phyloP scores from a whole-genome alignment of 2,113 vertebrate species.

The Tenebrosternarchus preto region DNA sequence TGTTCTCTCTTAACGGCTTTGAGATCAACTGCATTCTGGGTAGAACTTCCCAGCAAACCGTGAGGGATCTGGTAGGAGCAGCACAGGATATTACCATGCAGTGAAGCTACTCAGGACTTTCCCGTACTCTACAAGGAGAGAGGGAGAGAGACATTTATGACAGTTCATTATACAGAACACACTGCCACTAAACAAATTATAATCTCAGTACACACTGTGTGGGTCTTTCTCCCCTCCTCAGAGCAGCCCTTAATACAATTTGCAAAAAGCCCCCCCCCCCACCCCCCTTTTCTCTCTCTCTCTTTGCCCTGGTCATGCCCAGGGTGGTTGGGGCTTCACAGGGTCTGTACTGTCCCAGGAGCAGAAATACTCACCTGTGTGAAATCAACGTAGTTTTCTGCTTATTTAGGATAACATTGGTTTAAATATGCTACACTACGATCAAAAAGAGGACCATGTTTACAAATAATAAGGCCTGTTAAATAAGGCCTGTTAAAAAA shows the following conservation, averaged over 20 bases:
- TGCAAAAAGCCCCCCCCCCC: slow-evolving; percentile 35
- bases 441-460: no score
- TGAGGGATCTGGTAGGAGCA: slow-evolving; percentile 3
- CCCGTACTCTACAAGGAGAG: slow-evolving; percentile 41
- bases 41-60: slow-evolving; percentile 10
- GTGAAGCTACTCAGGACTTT: neutral
- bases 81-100: slow-evolving; percentile 11
- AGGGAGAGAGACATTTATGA: slow-evolving; percentile 57
- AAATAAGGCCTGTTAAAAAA: no score
- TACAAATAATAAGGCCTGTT: neutral
- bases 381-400: neutral
- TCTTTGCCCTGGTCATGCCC: slow-evolving; percentile 16
- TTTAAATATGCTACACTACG: no score
- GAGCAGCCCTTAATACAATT: slow-evolving; percentile 41
- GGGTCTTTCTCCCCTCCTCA: slow-evolving; percentile 31
- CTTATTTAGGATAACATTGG: neutral
- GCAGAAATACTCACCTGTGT: neutral
- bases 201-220: slow-evolving; percentile 56
- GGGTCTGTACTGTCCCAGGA: neutral
- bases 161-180: slow-evolving; percentile 68
- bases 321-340: neutral
- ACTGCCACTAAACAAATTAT: slow-evolving; percentile 63
- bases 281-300: slow-evolving; percentile 37
- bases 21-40: neutral
- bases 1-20: neutral